Base-by-base conservation (phyloP, 1,140 invertebrate species). In the Adelges cooleyi region DNA sequence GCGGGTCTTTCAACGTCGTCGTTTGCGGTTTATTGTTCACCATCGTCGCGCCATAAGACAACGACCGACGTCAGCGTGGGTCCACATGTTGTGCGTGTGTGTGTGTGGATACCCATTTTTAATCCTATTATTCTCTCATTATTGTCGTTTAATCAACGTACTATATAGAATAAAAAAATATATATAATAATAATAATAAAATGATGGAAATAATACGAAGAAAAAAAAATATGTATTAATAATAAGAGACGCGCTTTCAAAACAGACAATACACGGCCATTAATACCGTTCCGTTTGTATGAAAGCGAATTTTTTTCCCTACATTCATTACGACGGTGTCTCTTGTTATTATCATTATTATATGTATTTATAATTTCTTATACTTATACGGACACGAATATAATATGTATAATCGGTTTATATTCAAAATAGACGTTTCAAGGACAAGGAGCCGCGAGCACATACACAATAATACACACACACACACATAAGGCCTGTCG, bases 351-450 rank as follows among this genome's bases (percentile, higher is more conserved):
- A 54, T 54, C 40, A 42, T 25, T 42, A 56, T 54, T 54, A 40
- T 40, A 6, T 27, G 17, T 42, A 40, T 46, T 17, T 20, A 18
- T 3, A 46, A 11, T 18, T 46, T 27, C 27, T 27, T 48, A 22
- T 44, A 5, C 27, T 44, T 25, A 25, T 62, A 48, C 11, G n/a
- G 11, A 15, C 42, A 40, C 23, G 56, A 48, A 62, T 62, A 62
- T 48, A 62, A 62, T 33, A 20, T 48, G 56, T 62, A 62, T 62
- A 62, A 62, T 62, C 56, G 56, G 56, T 62, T 62, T 62, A 62
- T 62, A 62, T 62, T 62, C 56, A 62, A 62, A 62, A 62, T 62
- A 62, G 56, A 62, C 56, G 56, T 62, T 62, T 62, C 56, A 62
- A 62, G 56, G 56, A 62, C 56, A 62, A 20, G 5, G 29, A 33